These are phyloP conservation scores for Nothoprocta perdicaria DNA, from an alignment of 2,113 vertebrate species.

Conservation along the genomic window DNA sequence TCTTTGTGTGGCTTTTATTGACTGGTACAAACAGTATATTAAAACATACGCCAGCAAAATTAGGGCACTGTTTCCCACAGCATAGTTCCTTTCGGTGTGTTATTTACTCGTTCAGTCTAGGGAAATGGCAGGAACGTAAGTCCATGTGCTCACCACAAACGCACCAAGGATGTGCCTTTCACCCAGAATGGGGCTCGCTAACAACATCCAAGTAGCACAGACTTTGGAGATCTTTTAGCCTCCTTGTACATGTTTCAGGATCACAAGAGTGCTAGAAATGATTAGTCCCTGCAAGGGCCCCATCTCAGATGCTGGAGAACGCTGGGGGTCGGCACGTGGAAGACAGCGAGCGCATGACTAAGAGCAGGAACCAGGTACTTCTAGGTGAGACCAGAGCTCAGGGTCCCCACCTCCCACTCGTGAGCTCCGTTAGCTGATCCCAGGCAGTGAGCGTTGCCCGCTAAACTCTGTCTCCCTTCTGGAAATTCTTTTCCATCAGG, in stretches of 20 bases:
- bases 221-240: not conserved
- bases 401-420: fast-evolving
- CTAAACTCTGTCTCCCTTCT: not conserved
- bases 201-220: not conserved
- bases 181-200: not conserved
- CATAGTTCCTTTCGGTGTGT: not conserved
- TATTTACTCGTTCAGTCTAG: not conserved
- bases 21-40: not conserved
- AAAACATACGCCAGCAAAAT: not conserved
- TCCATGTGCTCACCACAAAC: not conserved
- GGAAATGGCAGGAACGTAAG: not conserved
- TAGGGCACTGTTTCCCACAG: not conserved
- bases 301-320: not conserved
- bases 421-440: not conserved
- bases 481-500: not conserved
- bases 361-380: not conserved
- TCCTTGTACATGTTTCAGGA: not conserved
- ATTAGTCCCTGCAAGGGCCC: not conserved
- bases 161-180: not conserved
- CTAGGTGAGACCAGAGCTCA: not conserved
- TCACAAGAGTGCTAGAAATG: not conserved
- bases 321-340: not conserved
- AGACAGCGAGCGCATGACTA: not conserved
- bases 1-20: conserved; percentile 17
- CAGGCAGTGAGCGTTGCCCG: not conserved